Evolutionary conservation across 30 jellyfish, hydroid and myxozoan genomes (phyloP).

Genomic region (Catostylus mosaicus): DNA sequence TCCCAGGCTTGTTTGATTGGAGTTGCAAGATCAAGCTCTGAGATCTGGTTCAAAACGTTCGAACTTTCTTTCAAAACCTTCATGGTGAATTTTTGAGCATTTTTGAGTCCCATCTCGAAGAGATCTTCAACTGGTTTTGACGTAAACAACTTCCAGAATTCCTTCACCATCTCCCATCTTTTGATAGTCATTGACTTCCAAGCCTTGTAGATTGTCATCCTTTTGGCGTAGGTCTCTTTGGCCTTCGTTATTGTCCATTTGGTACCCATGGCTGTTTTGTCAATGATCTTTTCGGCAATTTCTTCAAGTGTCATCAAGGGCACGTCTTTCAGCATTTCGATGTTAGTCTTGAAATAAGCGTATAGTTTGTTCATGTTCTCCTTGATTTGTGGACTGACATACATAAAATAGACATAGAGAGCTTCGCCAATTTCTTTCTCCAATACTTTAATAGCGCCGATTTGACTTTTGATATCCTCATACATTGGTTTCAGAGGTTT

Average conservation of each 20-base stretch:
- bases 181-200: not conserved
- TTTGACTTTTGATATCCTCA: constrained; percentile 61
- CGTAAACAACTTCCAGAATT: not conserved
- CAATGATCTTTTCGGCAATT: constrained; percentile 53
- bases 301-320: too few relatives aligned
- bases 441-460: constrained; percentile 58
- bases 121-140: constrained; percentile 57
- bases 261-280: constrained; percentile 14
- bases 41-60: constrained; percentile 45
- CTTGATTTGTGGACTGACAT: too few relatives aligned
- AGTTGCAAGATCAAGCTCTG: constrained; percentile 70
- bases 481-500: constrained; percentile 73
- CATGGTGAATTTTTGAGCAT: constrained; percentile 37
- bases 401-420: constrained; percentile 5
- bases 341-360: too few relatives aligned
- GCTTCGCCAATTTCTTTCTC: constrained; percentile 33
- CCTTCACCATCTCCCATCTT: not conserved
- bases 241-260: constrained; percentile 10
- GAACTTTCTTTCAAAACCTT: constrained; percentile 55
- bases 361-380: too few relatives aligned
- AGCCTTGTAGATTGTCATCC: constrained; percentile 4
- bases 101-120: constrained; percentile 3
- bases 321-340: not conserved
- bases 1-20: constrained; percentile 83
- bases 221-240: constrained; percentile 14